Conservation (phyloP, 2,797 vertebrate species). For the Darevskia mixta region DNA sequence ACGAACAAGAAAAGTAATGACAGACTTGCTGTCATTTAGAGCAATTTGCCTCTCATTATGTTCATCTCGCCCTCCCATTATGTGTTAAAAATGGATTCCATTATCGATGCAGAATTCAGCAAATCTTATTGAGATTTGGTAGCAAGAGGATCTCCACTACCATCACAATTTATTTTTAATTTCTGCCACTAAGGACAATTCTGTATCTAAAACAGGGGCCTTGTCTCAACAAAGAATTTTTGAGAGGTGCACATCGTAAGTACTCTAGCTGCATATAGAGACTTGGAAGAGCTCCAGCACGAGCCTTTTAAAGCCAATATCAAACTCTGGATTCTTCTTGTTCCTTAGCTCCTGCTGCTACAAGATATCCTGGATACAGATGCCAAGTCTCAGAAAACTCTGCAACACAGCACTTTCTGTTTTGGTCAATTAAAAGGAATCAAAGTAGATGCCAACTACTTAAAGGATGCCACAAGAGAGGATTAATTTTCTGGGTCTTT, state of each 20-base stretch:
- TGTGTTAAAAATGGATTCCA: conserved; percentile 48
- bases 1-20: conserved; percentile 41
- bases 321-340: conserved; percentile 44
- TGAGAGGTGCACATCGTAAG: conserved; percentile 29
- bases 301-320: conserved; percentile 63
- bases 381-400: conserved; percentile 63
- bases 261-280: conserved; percentile 45
- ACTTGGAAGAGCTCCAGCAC: conserved; percentile 63
- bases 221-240: conserved; percentile 48
- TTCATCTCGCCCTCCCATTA: conserved; percentile 62
- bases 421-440: conserved; percentile 60
- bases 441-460: conserved; percentile 56
- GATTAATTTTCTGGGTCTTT: conserved; percentile 25
- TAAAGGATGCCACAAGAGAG: conserved; percentile 35
- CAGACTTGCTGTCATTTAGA: conserved; percentile 48
- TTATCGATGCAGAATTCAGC: conserved; percentile 64
- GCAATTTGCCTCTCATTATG: conserved; percentile 66
- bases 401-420: conserved; percentile 55
- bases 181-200: conserved; percentile 52
- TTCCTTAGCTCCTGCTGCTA: conserved; percentile 38
- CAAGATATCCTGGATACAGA: conserved; percentile 50
- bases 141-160: conserved; percentile 4
- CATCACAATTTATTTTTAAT: conserved; percentile 14
- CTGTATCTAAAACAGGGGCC: conserved; percentile 58
- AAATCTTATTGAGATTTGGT: conserved; percentile 47